These are phyloP conservation scores for Druon quercuslanigerum DNA, from an alignment of 1,140 invertebrate species.

Conservation along the genomic window DNA sequence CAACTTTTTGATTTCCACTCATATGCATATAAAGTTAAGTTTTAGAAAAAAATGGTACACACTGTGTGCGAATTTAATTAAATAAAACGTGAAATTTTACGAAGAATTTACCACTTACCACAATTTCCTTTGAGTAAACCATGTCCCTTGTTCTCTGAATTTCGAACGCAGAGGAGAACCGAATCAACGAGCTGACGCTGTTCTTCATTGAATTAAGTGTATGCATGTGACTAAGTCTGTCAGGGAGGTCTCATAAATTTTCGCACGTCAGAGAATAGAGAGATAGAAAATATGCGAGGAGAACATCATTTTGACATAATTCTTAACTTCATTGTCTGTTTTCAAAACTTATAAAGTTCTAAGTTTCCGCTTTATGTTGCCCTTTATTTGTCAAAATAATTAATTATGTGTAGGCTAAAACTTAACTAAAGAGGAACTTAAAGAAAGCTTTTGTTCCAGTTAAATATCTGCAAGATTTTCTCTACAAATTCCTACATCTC, in stretches of 20 bases:
- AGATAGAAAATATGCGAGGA: no score
- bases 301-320: no score
- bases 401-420: no score
- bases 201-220: slow-evolving; percentile 20
- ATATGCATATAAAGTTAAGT: not conserved
- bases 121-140: not conserved
- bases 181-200: not conserved
- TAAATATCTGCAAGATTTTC: no score
- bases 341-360: no score
- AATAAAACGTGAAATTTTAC: not conserved
- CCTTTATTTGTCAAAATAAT: no score
- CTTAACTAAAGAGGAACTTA: no score
- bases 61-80: not conserved
- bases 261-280: slow-evolving; percentile 5
- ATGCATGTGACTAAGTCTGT: slow-evolving; percentile 10
- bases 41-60: not conserved
- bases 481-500: no score
- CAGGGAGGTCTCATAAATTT: slow-evolving; percentile 18
- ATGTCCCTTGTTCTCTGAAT: not conserved
- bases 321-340: no score
- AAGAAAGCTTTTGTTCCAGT: no score
- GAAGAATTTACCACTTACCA: not conserved
- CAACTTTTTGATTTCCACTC: no score
- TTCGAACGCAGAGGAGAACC: slow-evolving; percentile 9
- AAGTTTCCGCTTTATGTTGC: no score